Evolutionary conservation across 2,888 invertebrate species (phyloP).

Genomic region (Nemotelus pantherinus): DNA sequence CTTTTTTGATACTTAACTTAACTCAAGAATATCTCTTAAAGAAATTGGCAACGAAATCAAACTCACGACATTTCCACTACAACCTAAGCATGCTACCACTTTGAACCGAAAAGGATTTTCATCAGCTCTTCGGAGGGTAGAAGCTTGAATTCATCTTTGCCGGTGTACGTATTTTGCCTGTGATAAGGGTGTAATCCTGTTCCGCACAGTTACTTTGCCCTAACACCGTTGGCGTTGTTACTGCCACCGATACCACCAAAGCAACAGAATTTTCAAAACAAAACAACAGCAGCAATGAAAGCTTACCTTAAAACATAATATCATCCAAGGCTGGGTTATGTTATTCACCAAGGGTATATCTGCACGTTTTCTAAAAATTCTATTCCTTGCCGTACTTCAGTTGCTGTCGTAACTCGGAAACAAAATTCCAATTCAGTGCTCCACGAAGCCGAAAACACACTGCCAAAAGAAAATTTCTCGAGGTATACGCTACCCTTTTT

Average conservation of each 20-base stretch:
- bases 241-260: no score
- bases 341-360: constrained; percentile 30
- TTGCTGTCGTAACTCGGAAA: neutral
- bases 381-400: neutral
- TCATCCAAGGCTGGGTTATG: constrained; percentile 8
- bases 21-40: no score
- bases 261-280: no score
- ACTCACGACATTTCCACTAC: no score
- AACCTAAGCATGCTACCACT: constrained; percentile 4
- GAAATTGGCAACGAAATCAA: no score
- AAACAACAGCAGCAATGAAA: no score
- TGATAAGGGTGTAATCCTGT: constrained; percentile 51
- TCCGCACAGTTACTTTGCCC: constrained; percentile 43
- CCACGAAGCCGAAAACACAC: constrained; percentile 26
- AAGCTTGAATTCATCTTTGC: constrained; percentile 50
- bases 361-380: constrained; percentile 31
- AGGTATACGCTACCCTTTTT: constrained; percentile 46
- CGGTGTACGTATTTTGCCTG: constrained; percentile 45
- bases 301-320: neutral
- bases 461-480: constrained; percentile 44
- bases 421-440: constrained; percentile 8
- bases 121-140: constrained; percentile 45
- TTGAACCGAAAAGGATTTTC: constrained; percentile 47
- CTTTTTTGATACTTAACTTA: no score
- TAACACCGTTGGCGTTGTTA: neutral